Base-by-base conservation (phyloP, 2,797 vertebrate species). In the Mus spretus region DNA sequence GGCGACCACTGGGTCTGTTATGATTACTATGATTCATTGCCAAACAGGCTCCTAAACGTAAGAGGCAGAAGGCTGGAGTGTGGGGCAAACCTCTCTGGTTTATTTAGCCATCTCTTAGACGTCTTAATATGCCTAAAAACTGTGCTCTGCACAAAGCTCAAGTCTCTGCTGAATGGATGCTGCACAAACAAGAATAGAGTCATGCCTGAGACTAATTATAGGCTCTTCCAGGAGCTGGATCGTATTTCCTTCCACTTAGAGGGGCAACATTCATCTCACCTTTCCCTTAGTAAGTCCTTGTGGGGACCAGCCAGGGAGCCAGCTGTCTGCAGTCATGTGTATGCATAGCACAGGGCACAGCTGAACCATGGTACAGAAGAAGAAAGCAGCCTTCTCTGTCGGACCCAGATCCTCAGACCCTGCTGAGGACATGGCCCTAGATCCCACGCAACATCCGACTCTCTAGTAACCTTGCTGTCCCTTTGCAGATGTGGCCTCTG, bases 201-300 rank as follows among this genome's bases (percentile, higher is more conserved):
- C 47, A 2, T 0, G 44, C 12, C 7, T 1, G 40, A 47, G 72
- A 24, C 91, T 93, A 83, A 79, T 94, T 59, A 82, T 50, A 96
- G 94, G 65, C 31, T n/a, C 82, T 47, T 61, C 40, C 0, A 0
- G 90, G 90, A 89, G 47, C 4, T 4, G 31, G 91, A 34, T 90
- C 72, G 0, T 0, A 72, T 95, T 72, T 88, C 90, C 50, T 75
- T 37, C 37, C 40, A 85, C 83, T 70, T 11, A 57, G 4, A 44
- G 63, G 55, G 84, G 19, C 24, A 67, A 61, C 0, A 0, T 50
- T 34, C 94, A 61, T 70, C 91, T 90, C 91, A 91, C 90, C 83
- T 93, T 96, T 94, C 93, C 92, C 63, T 63, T 37, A 50, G 90
- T n/a, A 26, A 90, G 77, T 28, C 81, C 63, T 24, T 61, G 0